Evolutionary conservation across 2,888 invertebrate genomes (phyloP), one percentile per base, ranked within the genome.

Genomic region (Pristionchus arcanus): DNA sequence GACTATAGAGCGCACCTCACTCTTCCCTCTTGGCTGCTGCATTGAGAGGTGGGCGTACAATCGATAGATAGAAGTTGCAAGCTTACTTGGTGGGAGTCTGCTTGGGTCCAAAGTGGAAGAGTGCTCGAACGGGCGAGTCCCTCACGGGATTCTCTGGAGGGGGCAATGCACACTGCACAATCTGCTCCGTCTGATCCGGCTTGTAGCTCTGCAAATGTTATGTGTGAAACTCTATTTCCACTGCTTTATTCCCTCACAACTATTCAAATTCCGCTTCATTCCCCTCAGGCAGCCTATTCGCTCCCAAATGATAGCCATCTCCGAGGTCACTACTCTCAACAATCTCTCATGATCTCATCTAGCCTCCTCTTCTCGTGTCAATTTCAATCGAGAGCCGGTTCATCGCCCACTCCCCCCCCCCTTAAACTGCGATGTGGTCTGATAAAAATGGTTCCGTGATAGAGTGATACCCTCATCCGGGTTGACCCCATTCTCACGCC

Each of bases 21-120:
- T 28, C n/a, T n/a, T n/a, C n/a, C 21, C 25, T 31, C 49, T 13
- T 49, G 42, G 42, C 42, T 49, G 84, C 25, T 59, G 84, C 37
- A n/a, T 68, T 68, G 59, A 25, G 87, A 68, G 42, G n/a, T n/a
- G 55, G 34, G 19, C 2, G n/a, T 25, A 31, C 63, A 34, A 42
- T 68, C 5, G 37, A 42, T 68, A 11, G 84, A 42, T n/a, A 11
- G 55, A 5, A 19, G 15, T 11, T 42, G 59, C 25, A 59, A 49
- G 31, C 87, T 53, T 90, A 91, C 90, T 93, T 93, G 19, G 91
- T 92, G 4, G 93, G 93, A 71, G 93, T 93, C 59, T 91, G 92
- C 74, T 92, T 91, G n/a, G 91, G 90, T 71, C 90, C 90, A 87
- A 92, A 93, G n/a, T 92, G 83, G 90, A 92, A 93, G 34, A 93